Conservation (phyloP, 2,113 vertebrate species). For the Euleptes europaea region DNA sequence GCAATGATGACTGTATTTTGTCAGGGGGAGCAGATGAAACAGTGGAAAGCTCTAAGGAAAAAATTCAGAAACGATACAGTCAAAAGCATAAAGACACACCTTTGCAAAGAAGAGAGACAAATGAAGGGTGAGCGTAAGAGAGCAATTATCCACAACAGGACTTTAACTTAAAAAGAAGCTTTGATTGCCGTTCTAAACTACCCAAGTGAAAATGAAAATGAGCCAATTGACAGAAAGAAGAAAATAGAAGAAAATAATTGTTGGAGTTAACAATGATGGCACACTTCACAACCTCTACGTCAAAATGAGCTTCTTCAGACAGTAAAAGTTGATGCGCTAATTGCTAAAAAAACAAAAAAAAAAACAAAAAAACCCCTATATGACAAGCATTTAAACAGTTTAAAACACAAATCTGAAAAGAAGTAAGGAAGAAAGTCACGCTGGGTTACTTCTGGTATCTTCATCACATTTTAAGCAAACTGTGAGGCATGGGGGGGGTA, state of each 20-base stretch:
- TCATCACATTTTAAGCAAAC: background rate
- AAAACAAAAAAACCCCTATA: too few relatives aligned
- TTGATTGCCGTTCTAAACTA: background rate
- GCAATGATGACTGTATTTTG: background rate
- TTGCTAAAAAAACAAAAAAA: constrained; percentile 23
- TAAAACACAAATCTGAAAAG: background rate
- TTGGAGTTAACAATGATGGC: background rate
- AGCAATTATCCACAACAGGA: background rate
- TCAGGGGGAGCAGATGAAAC: background rate
- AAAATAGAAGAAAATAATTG: background rate
- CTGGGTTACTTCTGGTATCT: background rate
- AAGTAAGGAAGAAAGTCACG: background rate
- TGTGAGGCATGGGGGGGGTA: background rate
- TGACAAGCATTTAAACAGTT: background rate
- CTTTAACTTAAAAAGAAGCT: background rate
- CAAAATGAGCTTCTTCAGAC: background rate
- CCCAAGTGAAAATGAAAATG: background rate
- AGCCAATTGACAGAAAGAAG: background rate
- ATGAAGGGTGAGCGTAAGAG: background rate
- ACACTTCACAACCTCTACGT: background rate
- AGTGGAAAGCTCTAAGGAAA: background rate
- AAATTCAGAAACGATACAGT: constrained; percentile 6
- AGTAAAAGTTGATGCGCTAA: background rate
- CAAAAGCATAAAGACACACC: background rate
- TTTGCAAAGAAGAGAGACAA: background rate